phyloP scores from a whole-genome alignment of 2,888 invertebrate genomes.

The Rhopalosiphum nymphaeae region DNA sequence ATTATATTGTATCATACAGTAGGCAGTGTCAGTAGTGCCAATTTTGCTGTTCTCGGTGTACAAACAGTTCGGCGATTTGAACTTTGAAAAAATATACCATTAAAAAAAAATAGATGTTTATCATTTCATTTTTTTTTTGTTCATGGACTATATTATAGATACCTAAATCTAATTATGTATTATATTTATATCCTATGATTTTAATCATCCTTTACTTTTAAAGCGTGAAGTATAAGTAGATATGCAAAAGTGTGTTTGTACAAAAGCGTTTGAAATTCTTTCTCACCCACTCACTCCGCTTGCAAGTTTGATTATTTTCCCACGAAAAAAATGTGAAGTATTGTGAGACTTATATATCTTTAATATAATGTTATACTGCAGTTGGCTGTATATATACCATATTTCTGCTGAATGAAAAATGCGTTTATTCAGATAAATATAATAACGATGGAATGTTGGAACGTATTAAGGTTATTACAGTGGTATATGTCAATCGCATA shows the following conservation, averaged over 20 bases:
- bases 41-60: not conserved
- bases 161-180: not conserved
- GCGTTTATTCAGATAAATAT: not conserved
- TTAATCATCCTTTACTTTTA: not conserved
- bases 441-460: not conserved
- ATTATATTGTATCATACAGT: too few species aligned
- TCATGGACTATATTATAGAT: too few species aligned
- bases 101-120: too few species aligned
- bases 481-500: not conserved
- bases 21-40: too few species aligned
- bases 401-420: not conserved
- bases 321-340: not conserved
- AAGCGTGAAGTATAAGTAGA: not conserved
- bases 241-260: not conserved
- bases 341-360: not conserved
- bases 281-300: not conserved
- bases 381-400: not conserved
- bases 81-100: not conserved
- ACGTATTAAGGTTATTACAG: not conserved
- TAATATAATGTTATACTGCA: not conserved
- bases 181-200: too few species aligned
- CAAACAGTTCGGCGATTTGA: not conserved
- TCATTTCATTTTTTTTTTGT: too few species aligned
- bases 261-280: not conserved
- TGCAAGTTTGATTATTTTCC: not conserved